Evolutionary conservation across 2,113 vertebrate genomes (phyloP), one percentile per base, ranked within the genome.

Genomic region (Alethe castanea): DNA sequence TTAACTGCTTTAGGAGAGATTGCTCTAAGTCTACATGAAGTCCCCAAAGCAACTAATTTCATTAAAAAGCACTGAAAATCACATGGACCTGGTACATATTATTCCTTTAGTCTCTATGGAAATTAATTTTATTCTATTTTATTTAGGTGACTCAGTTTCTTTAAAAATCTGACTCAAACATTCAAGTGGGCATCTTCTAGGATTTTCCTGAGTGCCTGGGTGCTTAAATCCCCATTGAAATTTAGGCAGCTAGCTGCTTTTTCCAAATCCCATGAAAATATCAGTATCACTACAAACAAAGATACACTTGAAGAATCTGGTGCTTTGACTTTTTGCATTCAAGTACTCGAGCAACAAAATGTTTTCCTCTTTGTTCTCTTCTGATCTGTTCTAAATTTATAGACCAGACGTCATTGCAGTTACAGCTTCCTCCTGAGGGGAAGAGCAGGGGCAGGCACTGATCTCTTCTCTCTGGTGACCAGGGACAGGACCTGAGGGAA

Each of bases 141-240:
- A 73, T 78, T 78, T 67, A 60, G 72, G 53, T 94, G 72, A 92
- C 42, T 90, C 78, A 74, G 64, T 79, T 74, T 64, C 47, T 78
- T 78, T 33, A 64, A 90, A 92, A 88, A 64, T 44, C 35, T 83
- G 52, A 93, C 81, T 94, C 62, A 94, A 70, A 94, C 86, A 92
- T 78, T 65, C 53, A 92, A 76, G 81, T 24, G 79, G 66, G 91
- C 24, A 82, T 42, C 52, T 45, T 35, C 35, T 17, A 83, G 88
- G 72, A 60, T 83, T 96, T 88, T 88, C 33, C 56, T 19, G 38
- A 92, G 64, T 52, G 83, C 38, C 29, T 40, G 38, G 12, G 48
- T 81, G 69, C 82, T 90, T 90, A 71, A 88, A 86, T 70, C 87
- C 44, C 64, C 65, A 71, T 1, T 83, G 80, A 64, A 88, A 56